A percentile compares a stretch with the other conserved stretches of the same genome.
Evolutionary conservation across 2,888 invertebrate genomes (phyloP).

Genomic region (Callyntrura guangdongensis): DNA sequence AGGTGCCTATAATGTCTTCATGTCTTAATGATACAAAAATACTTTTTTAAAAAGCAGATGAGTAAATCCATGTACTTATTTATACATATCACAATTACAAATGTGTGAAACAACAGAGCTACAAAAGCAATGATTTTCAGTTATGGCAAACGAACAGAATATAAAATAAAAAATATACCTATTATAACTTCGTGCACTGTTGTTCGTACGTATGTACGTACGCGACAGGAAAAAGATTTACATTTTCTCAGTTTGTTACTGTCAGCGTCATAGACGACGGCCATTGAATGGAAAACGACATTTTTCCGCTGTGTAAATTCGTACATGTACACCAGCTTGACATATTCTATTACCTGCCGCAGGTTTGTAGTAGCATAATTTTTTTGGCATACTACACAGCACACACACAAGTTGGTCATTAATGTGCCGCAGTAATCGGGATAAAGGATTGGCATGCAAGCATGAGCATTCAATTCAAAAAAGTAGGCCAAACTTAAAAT

Average conservation of each 20-base stretch:
- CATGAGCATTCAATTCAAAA: background rate
- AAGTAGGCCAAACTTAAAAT: constrained; percentile 34
- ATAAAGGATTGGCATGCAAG: background rate
- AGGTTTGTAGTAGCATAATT: background rate
- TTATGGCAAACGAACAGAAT: too few species aligned
- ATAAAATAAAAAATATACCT: too few species aligned
- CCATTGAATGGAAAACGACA: constrained; percentile 69
- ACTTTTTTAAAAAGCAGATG: constrained; percentile 46
- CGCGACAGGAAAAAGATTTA: constrained; percentile 20
- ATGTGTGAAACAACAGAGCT: background rate
- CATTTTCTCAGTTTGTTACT: constrained; percentile 40
- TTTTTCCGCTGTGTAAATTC: constrained; percentile 58
- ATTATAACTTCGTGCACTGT: constrained; percentile 5
- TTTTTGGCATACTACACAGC: constrained; percentile 2
- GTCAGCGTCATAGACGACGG: too few species aligned
- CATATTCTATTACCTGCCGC: background rate
- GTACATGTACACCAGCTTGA: background rate
- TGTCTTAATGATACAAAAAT: constrained; percentile 60
- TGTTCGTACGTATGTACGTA: background rate
- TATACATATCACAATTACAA: too few species aligned
- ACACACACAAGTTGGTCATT: constrained; percentile 22
- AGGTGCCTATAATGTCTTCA: constrained; percentile 61
- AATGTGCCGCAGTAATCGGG: background rate
- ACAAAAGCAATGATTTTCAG: too few species aligned
- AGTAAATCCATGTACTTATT: too few species aligned